These are phyloP conservation scores for Drosophila navojoa DNA, from an alignment of 1,140 invertebrate species.

Conservation along the genomic window DNA sequence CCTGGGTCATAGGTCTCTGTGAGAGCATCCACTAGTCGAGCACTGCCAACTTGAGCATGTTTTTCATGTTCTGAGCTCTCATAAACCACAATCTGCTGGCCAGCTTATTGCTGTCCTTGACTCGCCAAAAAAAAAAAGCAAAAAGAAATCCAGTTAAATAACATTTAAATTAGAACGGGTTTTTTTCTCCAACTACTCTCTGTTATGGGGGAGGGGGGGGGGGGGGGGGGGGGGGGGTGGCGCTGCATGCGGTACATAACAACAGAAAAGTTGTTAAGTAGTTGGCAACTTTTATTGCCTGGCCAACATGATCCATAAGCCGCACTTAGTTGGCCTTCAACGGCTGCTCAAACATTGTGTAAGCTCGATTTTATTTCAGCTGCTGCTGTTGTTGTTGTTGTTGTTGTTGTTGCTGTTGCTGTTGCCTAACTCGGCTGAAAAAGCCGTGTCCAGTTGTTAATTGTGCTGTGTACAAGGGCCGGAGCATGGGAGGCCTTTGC, in stretches of 20 bases:
- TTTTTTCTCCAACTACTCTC: slow-evolving; percentile 5
- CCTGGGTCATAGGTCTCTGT: too few species aligned
- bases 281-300: slow-evolving; percentile 71
- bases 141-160: slow-evolving; percentile 27
- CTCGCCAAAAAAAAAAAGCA: neutral
- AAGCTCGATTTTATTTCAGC: slow-evolving; percentile 14
- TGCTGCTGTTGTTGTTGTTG: neutral
- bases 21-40: too few species aligned
- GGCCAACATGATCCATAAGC: slow-evolving; percentile 35
- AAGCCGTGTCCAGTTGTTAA: slow-evolving; percentile 54
- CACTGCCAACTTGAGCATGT: too few species aligned
- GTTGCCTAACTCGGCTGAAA: slow-evolving; percentile 20
- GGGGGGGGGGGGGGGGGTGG: too few species aligned
- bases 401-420: neutral
- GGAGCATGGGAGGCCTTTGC: slow-evolving; percentile 21
- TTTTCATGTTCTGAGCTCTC: neutral
- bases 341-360: slow-evolving; percentile 26
- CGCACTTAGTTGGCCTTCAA: slow-evolving; percentile 50
- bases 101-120: slow-evolving; percentile 20
- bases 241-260: slow-evolving; percentile 25
- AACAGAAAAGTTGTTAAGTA: slow-evolving; percentile 49
- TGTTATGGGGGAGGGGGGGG: too few species aligned
- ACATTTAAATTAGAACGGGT: slow-evolving; percentile 38
- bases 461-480: slow-evolving; percentile 19
- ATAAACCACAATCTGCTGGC: neutral